Evolutionary conservation across 2,888 invertebrate species (phyloP).

Genomic region (Himalopsyche tibetana): DNA sequence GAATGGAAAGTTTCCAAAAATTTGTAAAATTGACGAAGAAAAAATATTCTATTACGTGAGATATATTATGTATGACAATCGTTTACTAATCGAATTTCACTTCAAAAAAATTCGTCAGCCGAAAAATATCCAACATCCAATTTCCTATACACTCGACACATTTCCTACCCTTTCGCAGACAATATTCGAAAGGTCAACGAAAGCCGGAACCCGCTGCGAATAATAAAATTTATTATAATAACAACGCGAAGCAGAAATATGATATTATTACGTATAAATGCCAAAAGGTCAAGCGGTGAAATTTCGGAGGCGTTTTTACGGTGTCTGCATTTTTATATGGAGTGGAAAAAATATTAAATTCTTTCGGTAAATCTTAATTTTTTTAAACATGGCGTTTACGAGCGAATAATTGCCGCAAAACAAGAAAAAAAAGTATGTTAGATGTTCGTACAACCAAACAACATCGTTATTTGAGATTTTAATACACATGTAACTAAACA

Average conservation of each 20-base stretch:
- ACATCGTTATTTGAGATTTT: no score
- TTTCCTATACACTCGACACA: conserved; percentile 6
- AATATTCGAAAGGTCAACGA: conserved; percentile 25
- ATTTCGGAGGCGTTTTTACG: conserved; percentile 1
- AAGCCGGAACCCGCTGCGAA: conserved; percentile 3
- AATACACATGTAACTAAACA: no score
- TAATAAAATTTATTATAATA: not conserved
- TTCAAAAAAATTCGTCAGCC: not conserved
- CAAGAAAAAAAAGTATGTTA: no score
- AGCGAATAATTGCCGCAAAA: no score
- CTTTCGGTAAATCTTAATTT: no score
- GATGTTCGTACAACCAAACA: no score
- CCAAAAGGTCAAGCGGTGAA: conserved; percentile 1
- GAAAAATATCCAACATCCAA: not conserved
- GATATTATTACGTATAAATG: not conserved
- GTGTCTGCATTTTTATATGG: conserved; percentile 3
- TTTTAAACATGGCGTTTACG: no score
- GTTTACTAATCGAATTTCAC: no score
- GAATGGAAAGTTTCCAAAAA: no score
- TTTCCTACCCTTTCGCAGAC: conserved; percentile 14
- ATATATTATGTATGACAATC: no score
- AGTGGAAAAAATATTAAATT: conserved; percentile 1
- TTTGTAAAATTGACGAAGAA: no score
- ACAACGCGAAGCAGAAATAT: not conserved
- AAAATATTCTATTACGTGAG: no score